Percentiles rank a stretch among this genome's conserved stretches.
These are phyloP conservation scores for Bradynema listronoti DNA, from an alignment of 1,140 invertebrate species.

Conservation along the genomic window DNA sequence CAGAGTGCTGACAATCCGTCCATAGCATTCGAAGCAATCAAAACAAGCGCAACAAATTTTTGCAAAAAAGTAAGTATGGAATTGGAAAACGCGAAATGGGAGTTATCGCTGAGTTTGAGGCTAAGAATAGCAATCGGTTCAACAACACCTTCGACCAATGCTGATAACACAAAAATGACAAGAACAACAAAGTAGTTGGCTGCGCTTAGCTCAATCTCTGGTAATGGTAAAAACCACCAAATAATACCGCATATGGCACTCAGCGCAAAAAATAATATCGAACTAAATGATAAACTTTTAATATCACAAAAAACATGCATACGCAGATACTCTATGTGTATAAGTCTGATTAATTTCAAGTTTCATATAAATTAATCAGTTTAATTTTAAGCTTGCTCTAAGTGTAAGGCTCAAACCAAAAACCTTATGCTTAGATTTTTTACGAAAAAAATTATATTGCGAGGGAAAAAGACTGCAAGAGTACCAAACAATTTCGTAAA, in stretches of 20 bases:
- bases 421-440: not conserved
- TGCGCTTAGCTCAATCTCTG: constrained; percentile 5
- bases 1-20: constrained; percentile 18
- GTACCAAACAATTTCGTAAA: not conserved
- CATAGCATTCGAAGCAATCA: constrained; percentile 24
- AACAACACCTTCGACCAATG: constrained; percentile 32
- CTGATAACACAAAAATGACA: constrained; percentile 23
- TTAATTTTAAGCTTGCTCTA: not conserved
- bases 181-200: constrained; percentile 25
- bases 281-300: constrained; percentile 13
- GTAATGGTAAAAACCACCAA: constrained; percentile 18
- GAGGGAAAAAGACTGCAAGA: not conserved
- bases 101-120: constrained; percentile 29
- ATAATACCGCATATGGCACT: constrained; percentile 4
- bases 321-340: not conserved
- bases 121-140: constrained; percentile 36
- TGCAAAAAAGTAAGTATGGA: constrained; percentile 33
- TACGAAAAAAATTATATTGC: too few species aligned
- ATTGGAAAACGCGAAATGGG: constrained; percentile 29
- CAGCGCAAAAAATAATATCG: constrained; percentile 24
- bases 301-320: constrained; percentile 6
- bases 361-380: not conserved
- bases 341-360: not conserved
- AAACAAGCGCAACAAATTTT: constrained; percentile 30
- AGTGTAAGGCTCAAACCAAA: not conserved